These are phyloP conservation scores for Lonchura striata DNA, from an alignment of 2,113 vertebrate species.

Conservation along the genomic window DNA sequence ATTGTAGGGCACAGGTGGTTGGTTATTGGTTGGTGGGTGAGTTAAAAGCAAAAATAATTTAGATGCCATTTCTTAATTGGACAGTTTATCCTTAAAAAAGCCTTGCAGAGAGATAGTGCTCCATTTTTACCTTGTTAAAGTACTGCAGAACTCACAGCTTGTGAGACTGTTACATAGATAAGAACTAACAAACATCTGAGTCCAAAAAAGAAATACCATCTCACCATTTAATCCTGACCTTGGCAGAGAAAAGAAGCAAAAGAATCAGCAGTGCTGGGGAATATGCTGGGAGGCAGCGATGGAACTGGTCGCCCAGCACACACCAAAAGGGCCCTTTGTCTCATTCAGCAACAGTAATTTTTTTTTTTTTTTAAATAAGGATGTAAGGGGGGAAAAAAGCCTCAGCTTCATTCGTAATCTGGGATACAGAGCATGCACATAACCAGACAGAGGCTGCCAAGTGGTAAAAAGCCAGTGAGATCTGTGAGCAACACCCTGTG, in stretches of 20 bases:
- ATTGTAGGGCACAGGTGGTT: background rate
- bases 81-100: background rate
- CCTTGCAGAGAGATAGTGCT: background rate
- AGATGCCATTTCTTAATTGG: background rate
- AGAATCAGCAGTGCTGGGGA: background rate
- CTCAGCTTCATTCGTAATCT: background rate
- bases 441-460: background rate
- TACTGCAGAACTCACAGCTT: background rate
- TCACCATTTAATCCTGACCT: background rate
- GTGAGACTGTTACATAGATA: background rate
- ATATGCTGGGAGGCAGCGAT: background rate
- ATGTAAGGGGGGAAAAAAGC: background rate
- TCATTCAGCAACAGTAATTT: background rate
- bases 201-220: background rate
- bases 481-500: background rate
- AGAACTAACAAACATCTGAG: background rate
- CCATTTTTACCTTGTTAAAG: background rate
- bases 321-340: background rate
- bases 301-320: background rate
- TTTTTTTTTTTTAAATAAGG: no score
- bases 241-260: background rate
- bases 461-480: background rate
- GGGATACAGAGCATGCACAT: background rate
- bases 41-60: background rate
- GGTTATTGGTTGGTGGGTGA: background rate